Percentiles rank a stretch among this genome's conserved stretches.
phyloP scores from a whole-genome alignment of 2,113 vertebrate genomes.

The Stegostoma tigrinum region DNA sequence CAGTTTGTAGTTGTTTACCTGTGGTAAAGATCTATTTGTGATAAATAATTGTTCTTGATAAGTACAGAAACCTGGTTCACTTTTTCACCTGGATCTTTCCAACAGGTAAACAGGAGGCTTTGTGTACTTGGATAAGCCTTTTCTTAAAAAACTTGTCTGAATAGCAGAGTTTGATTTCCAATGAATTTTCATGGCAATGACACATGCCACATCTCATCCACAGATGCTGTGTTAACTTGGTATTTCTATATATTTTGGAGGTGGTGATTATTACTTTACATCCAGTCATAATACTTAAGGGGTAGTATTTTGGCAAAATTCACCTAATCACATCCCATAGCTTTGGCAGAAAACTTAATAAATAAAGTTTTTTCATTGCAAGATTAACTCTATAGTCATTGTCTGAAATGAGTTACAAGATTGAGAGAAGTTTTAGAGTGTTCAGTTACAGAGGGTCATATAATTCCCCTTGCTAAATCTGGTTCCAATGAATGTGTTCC shows the following conservation, averaged over 20 bases:
- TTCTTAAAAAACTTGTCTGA: too few species aligned
- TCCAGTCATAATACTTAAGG: background rate
- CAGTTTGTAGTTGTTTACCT: too few species aligned
- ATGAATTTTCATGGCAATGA: too few species aligned
- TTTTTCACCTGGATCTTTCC: too few species aligned
- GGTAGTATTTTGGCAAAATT: background rate
- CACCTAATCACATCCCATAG: background rate
- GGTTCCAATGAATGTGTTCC: background rate
- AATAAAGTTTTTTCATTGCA: background rate
- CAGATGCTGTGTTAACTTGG: background rate
- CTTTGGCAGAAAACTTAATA: background rate
- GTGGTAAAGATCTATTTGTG: too few species aligned
- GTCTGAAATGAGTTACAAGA: background rate
- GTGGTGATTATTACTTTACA: background rate
- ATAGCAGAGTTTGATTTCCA: too few species aligned
- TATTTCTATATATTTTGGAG: background rate
- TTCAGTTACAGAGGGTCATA: background rate
- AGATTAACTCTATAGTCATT: background rate
- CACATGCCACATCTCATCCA: background rate
- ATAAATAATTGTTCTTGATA: too few species aligned
- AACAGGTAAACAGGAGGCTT: too few species aligned
- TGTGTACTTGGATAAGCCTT: too few species aligned
- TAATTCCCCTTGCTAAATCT: background rate
- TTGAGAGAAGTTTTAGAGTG: background rate
- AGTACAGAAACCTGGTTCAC: too few species aligned